These are phyloP conservation scores for Spilogale gracilis DNA, from an alignment of 2,113 vertebrate genomes.

Conservation along the genomic window DNA sequence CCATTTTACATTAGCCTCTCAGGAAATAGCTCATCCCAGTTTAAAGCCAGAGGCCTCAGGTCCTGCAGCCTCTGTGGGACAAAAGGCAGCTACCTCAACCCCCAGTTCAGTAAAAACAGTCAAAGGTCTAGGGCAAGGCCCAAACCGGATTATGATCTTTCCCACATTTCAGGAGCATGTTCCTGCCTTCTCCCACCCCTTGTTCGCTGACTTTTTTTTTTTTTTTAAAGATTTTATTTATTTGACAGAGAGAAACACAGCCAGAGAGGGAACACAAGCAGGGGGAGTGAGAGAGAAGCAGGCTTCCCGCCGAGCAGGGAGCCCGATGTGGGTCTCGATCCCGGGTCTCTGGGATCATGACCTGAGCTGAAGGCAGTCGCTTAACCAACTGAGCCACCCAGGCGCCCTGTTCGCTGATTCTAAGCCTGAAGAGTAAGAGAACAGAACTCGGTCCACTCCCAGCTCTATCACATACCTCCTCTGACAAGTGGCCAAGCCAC, in stretches of 20 bases:
- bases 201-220: too few relatives aligned
- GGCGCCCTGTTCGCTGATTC: neutral
- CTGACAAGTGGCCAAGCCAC: neutral
- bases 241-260: too few relatives aligned
- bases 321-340: too few relatives aligned
- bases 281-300: too few relatives aligned
- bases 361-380: too few relatives aligned
- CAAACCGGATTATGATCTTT: neutral
- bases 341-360: too few relatives aligned
- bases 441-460: neutral
- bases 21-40: neutral
- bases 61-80: neutral
- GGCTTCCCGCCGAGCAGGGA: too few relatives aligned
- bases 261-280: too few relatives aligned
- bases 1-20: neutral
- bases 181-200: neutral
- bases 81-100: neutral
- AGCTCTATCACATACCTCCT: neutral
- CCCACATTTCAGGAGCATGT: neutral
- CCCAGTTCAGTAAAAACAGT: neutral
- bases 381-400: too few relatives aligned
- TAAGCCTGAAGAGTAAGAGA: neutral
- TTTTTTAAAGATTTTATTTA: too few relatives aligned
- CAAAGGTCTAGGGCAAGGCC: neutral
- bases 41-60: slow-evolving; percentile 30